Evolutionary conservation across 2,888 invertebrate species (phyloP), one percentile per base, ranked within the genome.

Genomic region (Troides helena): DNA sequence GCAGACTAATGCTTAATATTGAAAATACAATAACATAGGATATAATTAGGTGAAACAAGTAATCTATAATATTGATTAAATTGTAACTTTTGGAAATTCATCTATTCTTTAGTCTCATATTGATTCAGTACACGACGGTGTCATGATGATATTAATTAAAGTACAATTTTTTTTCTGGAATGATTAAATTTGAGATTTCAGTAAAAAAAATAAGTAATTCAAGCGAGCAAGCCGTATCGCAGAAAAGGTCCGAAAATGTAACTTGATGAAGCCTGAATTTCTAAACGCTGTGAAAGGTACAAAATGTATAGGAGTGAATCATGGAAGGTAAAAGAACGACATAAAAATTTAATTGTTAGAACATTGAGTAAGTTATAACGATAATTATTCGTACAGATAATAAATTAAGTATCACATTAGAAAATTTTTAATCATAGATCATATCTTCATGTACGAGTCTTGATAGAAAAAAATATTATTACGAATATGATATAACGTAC

Each of bases 231-330:
- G n/a, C 46, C 46, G 62, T 50, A 58, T 43, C 61, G 57, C 65
- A 57, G 18, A 65, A 65, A 65, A 61, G 25, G 53, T 36, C 58
- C 61, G 23, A 69, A 66, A 69, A 69, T 50, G 62, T 69, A 61
- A 69, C 65, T 61, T 61, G 65, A 65, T 69, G 30, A 58, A 62
- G 46, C 62, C 39, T 69, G 46, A 69, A 69, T 69, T 46, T 39
- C 57, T 58, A 62, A 18, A 30, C 50, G 62, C 58, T 36, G 23
- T 65, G 58, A 62, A 69, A 65, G 65, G 61, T 58, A 62, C 62
- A 65, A 69, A 69, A 65, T 69, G 50, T 62, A 65, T 65, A 65
- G 62, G 58, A 65, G 39, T 62, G 62, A 65, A 69, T 65, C 62
- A 65, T 18, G 62, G 56, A 43, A 61, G 69, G 39, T 59, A 53